These are phyloP conservation scores for Halotydeus destructor DNA, from an alignment of 1,140 invertebrate species.

Conservation along the genomic window DNA sequence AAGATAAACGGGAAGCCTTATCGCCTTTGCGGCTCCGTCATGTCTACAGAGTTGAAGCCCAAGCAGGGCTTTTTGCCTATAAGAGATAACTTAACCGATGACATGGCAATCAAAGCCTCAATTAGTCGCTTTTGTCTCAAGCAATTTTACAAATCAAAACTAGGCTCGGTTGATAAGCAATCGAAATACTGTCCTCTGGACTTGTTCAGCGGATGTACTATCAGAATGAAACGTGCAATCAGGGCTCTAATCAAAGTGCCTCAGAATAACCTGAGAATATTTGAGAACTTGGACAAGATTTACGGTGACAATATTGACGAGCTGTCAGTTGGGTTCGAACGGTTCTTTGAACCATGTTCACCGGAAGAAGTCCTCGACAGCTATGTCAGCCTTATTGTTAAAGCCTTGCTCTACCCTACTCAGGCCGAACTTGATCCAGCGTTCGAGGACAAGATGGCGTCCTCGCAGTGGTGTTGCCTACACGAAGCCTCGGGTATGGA, in stretches of 20 bases:
- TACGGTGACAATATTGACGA: no score
- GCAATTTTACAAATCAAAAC: constrained; percentile 15
- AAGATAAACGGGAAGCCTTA: constrained; percentile 5
- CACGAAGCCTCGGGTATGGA: no score
- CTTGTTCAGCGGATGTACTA: constrained; percentile 17
- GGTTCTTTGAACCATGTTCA: no score
- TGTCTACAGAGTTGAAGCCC: constrained; percentile 16
- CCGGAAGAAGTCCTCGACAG: no score
- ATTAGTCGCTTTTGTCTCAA: constrained; percentile 17
- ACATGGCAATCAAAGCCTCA: constrained; percentile 6
- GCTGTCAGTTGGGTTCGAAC: no score
- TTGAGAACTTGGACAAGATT: constrained; percentile 13
- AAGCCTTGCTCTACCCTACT: no score
- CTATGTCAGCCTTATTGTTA: no score
- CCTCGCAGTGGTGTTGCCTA: no score
- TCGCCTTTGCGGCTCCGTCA: constrained; percentile 5
- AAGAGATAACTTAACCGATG: neutral
- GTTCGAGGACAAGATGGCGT: no score
- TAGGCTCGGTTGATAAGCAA: constrained; percentile 11
- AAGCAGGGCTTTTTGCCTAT: constrained; percentile 18
- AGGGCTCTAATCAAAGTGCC: constrained; percentile 14
- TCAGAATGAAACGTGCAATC: constrained; percentile 14
- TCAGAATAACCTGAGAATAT: constrained; percentile 19
- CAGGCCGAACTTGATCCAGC: no score
- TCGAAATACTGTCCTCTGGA: constrained; percentile 19